Conservation (phyloP, 1,140 invertebrate genomes). For the Drosophila repletoides region DNA sequence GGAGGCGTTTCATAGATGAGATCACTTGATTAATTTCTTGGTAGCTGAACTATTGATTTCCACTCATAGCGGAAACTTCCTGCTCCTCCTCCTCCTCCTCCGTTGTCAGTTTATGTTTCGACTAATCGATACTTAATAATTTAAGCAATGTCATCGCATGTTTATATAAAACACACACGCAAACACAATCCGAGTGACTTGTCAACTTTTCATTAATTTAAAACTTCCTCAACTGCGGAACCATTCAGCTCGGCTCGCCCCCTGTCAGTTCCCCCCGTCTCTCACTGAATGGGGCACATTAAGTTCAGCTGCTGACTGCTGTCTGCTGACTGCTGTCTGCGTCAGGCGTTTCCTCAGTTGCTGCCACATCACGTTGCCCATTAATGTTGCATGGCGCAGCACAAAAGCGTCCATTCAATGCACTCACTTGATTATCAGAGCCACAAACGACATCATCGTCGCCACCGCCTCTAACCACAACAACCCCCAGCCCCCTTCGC, state of each 20-base stretch:
- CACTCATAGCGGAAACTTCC: background rate
- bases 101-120: background rate
- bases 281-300: constrained; percentile 6
- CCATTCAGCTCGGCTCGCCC: background rate
- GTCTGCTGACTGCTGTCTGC: constrained; percentile 2
- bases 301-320: constrained; percentile 15
- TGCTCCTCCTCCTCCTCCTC: background rate
- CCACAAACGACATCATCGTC: constrained; percentile 46
- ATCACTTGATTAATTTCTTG: background rate
- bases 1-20: constrained; percentile 18
- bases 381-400: constrained; percentile 56
- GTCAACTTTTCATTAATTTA: constrained; percentile 37
- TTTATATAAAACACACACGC: background rate
- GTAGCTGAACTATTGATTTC: too few relatives aligned
- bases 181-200: constrained; percentile 19
- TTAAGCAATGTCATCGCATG: constrained; percentile 10
- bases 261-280: background rate
- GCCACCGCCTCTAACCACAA: constrained; percentile 20
- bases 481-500: background rate
- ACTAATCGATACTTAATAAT: constrained; percentile 20
- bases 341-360: constrained; percentile 40
- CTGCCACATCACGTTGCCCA: constrained; percentile 47
- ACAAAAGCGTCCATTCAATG: constrained; percentile 55
- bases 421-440: constrained; percentile 60
- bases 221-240: constrained; percentile 3